phyloP scores from a whole-genome alignment of 2,113 vertebrate species.

The Rhineura floridana region DNA sequence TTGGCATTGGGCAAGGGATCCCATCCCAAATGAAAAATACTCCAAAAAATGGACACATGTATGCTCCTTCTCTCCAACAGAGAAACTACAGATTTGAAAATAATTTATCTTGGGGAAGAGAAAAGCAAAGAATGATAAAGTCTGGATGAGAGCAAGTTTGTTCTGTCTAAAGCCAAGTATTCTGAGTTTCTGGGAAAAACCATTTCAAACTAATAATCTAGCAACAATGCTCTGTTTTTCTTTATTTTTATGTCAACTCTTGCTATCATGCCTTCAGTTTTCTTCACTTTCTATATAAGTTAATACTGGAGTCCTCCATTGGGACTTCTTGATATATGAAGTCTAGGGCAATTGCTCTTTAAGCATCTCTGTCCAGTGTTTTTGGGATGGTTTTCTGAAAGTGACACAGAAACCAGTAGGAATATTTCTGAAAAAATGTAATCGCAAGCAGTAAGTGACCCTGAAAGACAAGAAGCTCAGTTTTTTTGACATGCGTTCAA shows the following conservation, averaged over 20 bases:
- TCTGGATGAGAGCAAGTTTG: neutral
- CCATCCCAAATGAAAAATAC: no score
- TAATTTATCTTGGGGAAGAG: neutral
- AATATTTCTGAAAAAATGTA: neutral
- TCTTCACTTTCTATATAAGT: neutral
- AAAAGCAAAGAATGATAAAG: neutral
- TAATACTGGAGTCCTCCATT: neutral
- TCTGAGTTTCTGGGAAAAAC: neutral
- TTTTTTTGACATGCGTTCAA: neutral
- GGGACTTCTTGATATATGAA: neutral
- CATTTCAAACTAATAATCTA: neutral
- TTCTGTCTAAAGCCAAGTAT: neutral
- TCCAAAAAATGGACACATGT: no score
- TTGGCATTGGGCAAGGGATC: no score
- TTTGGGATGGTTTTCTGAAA: neutral
- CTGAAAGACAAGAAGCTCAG: neutral
- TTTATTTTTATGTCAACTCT: neutral
- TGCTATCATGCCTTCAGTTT: neutral
- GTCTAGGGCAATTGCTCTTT: neutral
- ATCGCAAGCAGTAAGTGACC: neutral
- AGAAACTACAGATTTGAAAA: no score
- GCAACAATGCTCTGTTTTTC: neutral
- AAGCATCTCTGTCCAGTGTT: neutral
- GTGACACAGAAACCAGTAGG: neutral
- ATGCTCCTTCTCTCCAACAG: no score